Evolutionary conservation across 1,140 invertebrate species (phyloP), one percentile per base, ranked within the genome.

Genomic region (Leptinotarsa undecemlineata): DNA sequence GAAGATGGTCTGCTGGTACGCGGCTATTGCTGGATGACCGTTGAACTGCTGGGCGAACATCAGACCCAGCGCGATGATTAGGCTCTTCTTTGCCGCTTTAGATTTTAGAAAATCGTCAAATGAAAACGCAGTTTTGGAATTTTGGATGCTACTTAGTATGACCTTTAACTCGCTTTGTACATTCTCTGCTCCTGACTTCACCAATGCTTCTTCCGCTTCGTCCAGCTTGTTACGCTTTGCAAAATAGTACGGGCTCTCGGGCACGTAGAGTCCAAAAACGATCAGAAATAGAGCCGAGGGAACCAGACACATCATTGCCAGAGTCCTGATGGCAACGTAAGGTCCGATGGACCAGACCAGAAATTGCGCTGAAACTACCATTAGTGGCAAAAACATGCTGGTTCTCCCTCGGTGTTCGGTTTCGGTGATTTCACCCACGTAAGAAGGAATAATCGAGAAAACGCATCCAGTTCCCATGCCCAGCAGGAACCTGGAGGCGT

Each of bases 21-120:
- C 93, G n/a, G 95, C 88, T 3, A 96, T 91, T 2, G 92, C 91
- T 82, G 94, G 95, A 79, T 93, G 93, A 17, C 94, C 94, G 3
- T 90, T 91, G 14, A 95, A 86, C 83, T 94, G 92, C 79, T 94
- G 93, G 83, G 92, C 90, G 69, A 89, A 84, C 72, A 93, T 91
- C 57, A 95, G 84, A 1, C 89, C 88, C 71, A 91, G 0, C 90
- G 91, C 57, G 92, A 90, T 47, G 20, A 72, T 3, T n/a, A 72
- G 63, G 4, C 26, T 51, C 20, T 64, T 62, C 17, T 21, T 19
- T 20, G 33, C 23, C 8, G 26, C 23, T 33, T 20, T 72, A 63
- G 61, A 66, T 19, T 15, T 57, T 11, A 3, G 48, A 11, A 60
- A 26, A 8, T 71, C 69, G 3, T 26, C 19, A 11, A 71, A 21